Conservation (phyloP, 2,888 invertebrate species). For the Trichopria drosophilae region DNA sequence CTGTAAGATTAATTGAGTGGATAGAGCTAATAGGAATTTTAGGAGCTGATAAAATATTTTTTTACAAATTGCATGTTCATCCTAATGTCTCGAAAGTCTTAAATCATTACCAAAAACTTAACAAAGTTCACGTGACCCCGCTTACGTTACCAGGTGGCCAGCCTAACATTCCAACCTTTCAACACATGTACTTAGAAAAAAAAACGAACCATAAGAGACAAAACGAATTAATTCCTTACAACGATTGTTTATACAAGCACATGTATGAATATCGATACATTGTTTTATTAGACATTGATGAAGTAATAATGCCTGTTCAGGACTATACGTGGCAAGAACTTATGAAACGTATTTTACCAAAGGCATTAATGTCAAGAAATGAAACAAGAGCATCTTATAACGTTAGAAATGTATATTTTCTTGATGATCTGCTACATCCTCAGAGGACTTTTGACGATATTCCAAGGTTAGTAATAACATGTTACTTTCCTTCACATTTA, state of each 20-base stretch:
- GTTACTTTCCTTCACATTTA: too few species aligned
- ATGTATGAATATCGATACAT: slow-evolving; percentile 88
- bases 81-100: slow-evolving; percentile 87
- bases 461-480: slow-evolving; percentile 62
- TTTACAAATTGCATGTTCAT: slow-evolving; percentile 87
- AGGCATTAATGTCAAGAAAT: slow-evolving; percentile 69
- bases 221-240: slow-evolving; percentile 94
- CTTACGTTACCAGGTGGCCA: slow-evolving; percentile 85
- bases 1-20: slow-evolving; percentile 90
- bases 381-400: slow-evolving; percentile 79
- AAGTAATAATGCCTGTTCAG: slow-evolving; percentile 88
- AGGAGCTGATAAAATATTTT: slow-evolving; percentile 89
- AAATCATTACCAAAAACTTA: slow-evolving; percentile 66
- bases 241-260: slow-evolving; percentile 92
- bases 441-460: slow-evolving; percentile 80
- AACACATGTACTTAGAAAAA: slow-evolving; percentile 85
- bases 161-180: slow-evolving; percentile 85
- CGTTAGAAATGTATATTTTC: slow-evolving; percentile 88
- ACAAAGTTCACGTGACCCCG: slow-evolving; percentile 75
- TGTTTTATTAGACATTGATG: slow-evolving; percentile 90
- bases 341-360: slow-evolving; percentile 72
- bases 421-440: slow-evolving; percentile 81
- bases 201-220: slow-evolving; percentile 92
- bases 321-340: slow-evolving; percentile 75
- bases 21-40: slow-evolving; percentile 82